Conservation (phyloP, 2,797 vertebrate genomes). For the Apogon talboti region DNA sequence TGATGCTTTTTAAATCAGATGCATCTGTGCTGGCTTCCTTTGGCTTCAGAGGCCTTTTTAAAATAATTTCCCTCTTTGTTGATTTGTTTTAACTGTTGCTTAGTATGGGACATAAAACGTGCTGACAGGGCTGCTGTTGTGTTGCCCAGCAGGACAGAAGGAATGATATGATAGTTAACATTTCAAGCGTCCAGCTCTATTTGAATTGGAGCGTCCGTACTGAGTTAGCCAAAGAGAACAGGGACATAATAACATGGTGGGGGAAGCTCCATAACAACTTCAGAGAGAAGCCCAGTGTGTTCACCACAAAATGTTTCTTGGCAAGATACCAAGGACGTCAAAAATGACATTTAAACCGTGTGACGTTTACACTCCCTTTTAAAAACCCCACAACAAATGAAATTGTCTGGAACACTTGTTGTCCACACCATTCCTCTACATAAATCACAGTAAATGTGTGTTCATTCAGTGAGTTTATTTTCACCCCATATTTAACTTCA, state of each 20-base stretch:
- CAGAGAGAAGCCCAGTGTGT: constrained; percentile 7
- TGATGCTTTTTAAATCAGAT: constrained; percentile 57
- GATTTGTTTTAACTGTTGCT: constrained; percentile 62
- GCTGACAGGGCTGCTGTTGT: constrained; percentile 40
- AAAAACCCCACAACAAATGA: constrained; percentile 5
- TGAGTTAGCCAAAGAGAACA: constrained; percentile 28
- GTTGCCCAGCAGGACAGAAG: constrained; percentile 65
- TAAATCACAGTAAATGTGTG: constrained; percentile 5
- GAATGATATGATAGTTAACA: constrained; percentile 63
- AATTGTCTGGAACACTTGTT: background rate
- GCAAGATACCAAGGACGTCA: constrained; percentile 12
- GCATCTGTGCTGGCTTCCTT: constrained; percentile 40
- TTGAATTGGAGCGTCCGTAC: constrained; percentile 42
- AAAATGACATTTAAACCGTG: constrained; percentile 14
- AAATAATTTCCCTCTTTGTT: constrained; percentile 38
- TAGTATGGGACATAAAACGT: constrained; percentile 39
- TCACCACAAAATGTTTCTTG: constrained; percentile 17
- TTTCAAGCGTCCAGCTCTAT: constrained; percentile 56
- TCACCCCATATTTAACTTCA: background rate
- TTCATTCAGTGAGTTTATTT: background rate
- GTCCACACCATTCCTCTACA: background rate
- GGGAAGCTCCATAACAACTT: constrained; percentile 14
- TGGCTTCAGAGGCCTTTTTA: constrained; percentile 41
- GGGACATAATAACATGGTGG: constrained; percentile 23
- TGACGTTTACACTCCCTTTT: background rate